Conservation (phyloP, 1,140 invertebrate genomes). For the Lithobius niger region DNA sequence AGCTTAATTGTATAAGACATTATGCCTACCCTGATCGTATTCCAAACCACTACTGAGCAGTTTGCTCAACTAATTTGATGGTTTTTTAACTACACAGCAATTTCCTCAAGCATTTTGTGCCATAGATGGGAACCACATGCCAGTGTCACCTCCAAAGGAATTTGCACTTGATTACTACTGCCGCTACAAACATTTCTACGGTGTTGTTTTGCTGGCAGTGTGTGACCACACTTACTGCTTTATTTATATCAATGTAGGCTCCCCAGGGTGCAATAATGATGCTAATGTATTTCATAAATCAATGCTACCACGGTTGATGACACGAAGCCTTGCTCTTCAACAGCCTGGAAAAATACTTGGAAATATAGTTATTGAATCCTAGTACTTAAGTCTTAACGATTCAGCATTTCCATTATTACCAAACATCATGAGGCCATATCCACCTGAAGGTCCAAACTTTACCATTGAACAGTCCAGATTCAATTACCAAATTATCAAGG, state of each 20-base stretch:
- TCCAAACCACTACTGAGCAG: background rate
- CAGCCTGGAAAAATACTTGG: background rate
- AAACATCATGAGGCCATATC: background rate
- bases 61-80: background rate
- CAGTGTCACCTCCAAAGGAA: constrained; percentile 6
- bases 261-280: constrained; percentile 7
- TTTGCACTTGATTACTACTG: constrained; percentile 3
- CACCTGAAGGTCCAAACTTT: background rate
- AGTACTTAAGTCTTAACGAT: background rate
- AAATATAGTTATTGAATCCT: background rate
- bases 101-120: constrained; percentile 3
- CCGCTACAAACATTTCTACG: constrained; percentile 1
- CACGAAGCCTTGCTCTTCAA: background rate
- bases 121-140: background rate
- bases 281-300: no score
- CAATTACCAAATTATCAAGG: background rate
- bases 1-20: background rate
- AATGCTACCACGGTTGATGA: background rate
- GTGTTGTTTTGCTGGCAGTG: background rate
- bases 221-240: background rate
- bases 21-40: background rate
- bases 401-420: background rate
- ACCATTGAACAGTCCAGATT: background rate
- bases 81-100: background rate
- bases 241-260: background rate